Base-by-base conservation (phyloP, 2,113 vertebrate species). In the Tinamus guttatus region DNA sequence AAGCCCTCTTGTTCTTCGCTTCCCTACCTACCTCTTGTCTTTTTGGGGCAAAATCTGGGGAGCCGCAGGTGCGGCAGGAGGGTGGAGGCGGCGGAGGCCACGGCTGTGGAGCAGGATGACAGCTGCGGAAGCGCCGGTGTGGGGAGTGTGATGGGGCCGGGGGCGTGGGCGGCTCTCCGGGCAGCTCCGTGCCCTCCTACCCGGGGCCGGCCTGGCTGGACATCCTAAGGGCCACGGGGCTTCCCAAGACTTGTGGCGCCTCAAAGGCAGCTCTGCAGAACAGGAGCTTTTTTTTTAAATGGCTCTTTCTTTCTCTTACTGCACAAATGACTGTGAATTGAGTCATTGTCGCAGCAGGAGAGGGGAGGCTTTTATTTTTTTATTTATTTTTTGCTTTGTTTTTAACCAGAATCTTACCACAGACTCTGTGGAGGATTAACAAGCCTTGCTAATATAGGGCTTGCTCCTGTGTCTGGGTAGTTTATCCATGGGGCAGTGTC, bases 11-110 rank as follows among this genome's bases (percentile, higher is more conserved):
- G 0, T 21, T 7, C 7, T 3, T 5, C 13, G 43, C 21, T 17
- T 14, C 25, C 19, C 64, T 19, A 11, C 24, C 76, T 17, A 1
- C 0, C 14, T 34, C n/a, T 25, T 18, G 6, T 10, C 2, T 16
- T 10, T 43, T 17, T 2, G 2, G 52, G 52, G 52, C 14, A 30
- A 30, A 16, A 30, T 18, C 43, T 14, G 20, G 47, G 47, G 47
- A 11, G 47, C 47, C 21, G 45, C 47, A 11, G 0, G 22, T 6
- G 58, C 2, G 21, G 28, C 45, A 27, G 22, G 19, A 9, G 9
- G 19, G 30, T 1, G 18, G 21, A 28, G 70, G 22, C 6, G 88
- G 30, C 21, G 67, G 77, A 11, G 21, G 43, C 62, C 3, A 11
- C 13, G 24, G 40, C 40, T 41, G 40, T 41, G 51, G 51, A 52